Evolutionary conservation across 2,888 invertebrate genomes (phyloP).

Genomic region (Julus scandinavius): DNA sequence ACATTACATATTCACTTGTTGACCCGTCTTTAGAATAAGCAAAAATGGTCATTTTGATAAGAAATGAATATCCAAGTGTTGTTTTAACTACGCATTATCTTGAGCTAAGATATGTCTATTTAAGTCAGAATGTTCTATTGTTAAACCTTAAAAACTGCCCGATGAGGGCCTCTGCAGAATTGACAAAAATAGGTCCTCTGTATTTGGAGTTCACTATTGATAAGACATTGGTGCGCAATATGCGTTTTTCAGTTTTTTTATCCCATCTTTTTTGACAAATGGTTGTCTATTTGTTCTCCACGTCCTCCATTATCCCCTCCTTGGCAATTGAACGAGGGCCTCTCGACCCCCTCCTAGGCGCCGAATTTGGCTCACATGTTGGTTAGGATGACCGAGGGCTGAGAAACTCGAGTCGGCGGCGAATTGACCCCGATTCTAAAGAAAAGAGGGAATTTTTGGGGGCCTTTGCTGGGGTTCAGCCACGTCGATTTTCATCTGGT

Average conservation of each 20-base stretch:
- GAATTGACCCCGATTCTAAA: background rate
- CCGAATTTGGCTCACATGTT: conserved; percentile 14
- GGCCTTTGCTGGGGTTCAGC: background rate
- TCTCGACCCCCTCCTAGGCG: background rate
- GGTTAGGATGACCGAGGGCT: conserved; percentile 7
- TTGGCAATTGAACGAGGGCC: background rate
- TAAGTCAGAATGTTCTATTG: too few species aligned
- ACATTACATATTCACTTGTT: too few species aligned
- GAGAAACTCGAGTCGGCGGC: conserved; percentile 27
- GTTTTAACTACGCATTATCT: too few species aligned
- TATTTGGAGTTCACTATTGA: too few species aligned
- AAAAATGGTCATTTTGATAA: too few species aligned
- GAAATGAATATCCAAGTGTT: too few species aligned
- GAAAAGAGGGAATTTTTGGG: background rate
- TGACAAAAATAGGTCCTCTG: too few species aligned
- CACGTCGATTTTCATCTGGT: background rate
- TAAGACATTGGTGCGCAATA: background rate
- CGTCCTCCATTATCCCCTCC: conserved; percentile 33
- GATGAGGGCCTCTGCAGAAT: too few species aligned
- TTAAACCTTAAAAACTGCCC: too few species aligned
- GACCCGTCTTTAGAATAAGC: too few species aligned
- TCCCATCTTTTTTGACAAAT: background rate
- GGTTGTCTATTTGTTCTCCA: conserved; percentile 8
- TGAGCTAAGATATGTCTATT: too few species aligned
- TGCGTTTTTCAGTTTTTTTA: background rate